A percentile compares a stretch with the other conserved stretches of the same genome.
Evolutionary conservation across 2,113 vertebrate genomes (phyloP).

Genomic region (Gymnogyps californianus): DNA sequence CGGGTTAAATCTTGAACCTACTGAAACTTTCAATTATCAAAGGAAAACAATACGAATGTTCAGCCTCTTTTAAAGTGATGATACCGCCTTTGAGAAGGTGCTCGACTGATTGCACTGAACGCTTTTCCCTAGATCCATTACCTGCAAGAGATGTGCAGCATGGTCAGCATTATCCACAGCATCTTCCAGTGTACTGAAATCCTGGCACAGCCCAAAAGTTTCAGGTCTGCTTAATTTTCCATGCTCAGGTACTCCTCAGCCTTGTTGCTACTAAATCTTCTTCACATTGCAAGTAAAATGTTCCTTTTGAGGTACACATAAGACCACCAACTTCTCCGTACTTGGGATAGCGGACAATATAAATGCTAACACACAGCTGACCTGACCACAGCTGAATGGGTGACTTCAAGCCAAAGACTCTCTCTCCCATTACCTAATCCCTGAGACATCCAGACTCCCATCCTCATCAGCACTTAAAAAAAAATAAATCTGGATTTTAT

Average conservation of each 20-base stretch:
- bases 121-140: background rate
- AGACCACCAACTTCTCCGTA: background rate
- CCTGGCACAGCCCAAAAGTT: background rate
- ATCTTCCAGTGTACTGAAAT: background rate
- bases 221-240: background rate
- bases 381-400: constrained; percentile 1
- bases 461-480: background rate
- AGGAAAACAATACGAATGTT: background rate
- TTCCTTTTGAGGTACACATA: background rate
- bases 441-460: constrained; percentile 28
- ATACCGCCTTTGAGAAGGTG: background rate
- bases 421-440: constrained; percentile 53
- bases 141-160: background rate
- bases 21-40: background rate
- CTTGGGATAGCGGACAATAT: background rate
- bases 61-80: background rate
- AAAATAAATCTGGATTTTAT: background rate
- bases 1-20: background rate
- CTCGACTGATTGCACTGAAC: background rate
- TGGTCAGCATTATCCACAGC: background rate
- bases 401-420: constrained; percentile 33
- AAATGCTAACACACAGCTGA: background rate
- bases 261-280: background rate
- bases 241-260: background rate
- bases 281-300: background rate